These are phyloP conservation scores for Lasioglossum baleicum DNA, from an alignment of 1,140 invertebrate species.

Conservation along the genomic window DNA sequence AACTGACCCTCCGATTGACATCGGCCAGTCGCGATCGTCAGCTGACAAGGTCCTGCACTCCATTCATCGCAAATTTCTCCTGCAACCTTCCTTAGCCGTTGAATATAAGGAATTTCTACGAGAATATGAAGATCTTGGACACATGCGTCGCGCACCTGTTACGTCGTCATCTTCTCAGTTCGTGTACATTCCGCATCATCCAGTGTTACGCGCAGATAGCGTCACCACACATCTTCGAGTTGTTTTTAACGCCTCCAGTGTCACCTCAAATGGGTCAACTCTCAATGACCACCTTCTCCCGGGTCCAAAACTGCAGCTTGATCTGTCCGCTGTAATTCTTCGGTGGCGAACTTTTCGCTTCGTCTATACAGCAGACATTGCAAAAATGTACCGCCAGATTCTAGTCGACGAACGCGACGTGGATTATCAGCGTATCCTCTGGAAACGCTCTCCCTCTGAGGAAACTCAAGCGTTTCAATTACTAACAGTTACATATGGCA, in stretches of 20 bases:
- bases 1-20: neutral
- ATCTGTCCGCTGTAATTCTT: conserved; percentile 6
- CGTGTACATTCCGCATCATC: conserved; percentile 2
- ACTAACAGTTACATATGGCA: too few relatives aligned
- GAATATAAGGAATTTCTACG: neutral
- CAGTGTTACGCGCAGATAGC: neutral
- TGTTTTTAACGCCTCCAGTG: neutral
- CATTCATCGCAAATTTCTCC: too few relatives aligned
- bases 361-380: conserved; percentile 65
- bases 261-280: neutral
- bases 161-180: neutral
- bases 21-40: neutral
- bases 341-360: conserved; percentile 59
- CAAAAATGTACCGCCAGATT: too few relatives aligned
- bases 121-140: neutral
- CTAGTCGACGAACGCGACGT: too few relatives aligned
- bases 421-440: too few relatives aligned
- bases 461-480: too few relatives aligned
- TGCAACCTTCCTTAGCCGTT: neutral
- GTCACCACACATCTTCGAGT: neutral
- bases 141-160: neutral
- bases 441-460: too few relatives aligned
- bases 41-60: neutral
- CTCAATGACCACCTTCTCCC: neutral
- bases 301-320: neutral